Evolutionary conservation across 2,797 vertebrate genomes (phyloP).

Genomic region (Squalus acanthias): DNA sequence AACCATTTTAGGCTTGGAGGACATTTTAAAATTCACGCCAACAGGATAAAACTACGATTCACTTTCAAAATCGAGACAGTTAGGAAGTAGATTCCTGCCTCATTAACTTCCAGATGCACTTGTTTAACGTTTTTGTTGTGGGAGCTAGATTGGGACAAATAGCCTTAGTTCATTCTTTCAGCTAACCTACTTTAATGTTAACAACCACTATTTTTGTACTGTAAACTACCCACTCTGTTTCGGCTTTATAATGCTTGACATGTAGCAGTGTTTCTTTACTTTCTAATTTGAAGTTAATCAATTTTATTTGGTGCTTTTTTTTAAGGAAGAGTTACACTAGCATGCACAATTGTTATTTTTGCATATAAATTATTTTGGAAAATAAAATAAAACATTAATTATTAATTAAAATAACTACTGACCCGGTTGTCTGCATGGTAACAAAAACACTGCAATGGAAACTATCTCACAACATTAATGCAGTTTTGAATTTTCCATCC

Average conservation of each 20-base stretch:
- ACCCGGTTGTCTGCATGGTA: not conserved
- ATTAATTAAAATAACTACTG: not conserved
- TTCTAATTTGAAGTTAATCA: not conserved
- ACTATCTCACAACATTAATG: not conserved
- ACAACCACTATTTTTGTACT: not conserved
- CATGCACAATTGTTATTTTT: not conserved
- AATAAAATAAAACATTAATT: not conserved
- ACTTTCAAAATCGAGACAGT: not conserved
- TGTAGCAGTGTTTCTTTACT: not conserved
- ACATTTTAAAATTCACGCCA: not conserved
- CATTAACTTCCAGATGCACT: not conserved
- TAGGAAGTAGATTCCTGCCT: not conserved
- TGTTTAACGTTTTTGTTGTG: not conserved
- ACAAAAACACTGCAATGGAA: not conserved
- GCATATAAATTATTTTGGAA: not conserved
- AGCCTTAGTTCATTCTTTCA: not conserved
- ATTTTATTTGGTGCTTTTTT: not conserved
- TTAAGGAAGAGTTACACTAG: not conserved
- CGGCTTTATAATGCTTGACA: not conserved
- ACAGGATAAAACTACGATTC: not conserved
- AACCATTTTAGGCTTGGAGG: not conserved
- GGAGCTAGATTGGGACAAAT: not conserved
- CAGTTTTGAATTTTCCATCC: conserved; percentile 8
- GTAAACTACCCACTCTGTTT: not conserved
- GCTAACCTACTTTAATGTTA: not conserved